A percentile compares a stretch with the other conserved stretches of the same genome.
Evolutionary conservation across 2,113 vertebrate genomes (phyloP).

Genomic region (Sphaerodactylus townsendi): DNA sequence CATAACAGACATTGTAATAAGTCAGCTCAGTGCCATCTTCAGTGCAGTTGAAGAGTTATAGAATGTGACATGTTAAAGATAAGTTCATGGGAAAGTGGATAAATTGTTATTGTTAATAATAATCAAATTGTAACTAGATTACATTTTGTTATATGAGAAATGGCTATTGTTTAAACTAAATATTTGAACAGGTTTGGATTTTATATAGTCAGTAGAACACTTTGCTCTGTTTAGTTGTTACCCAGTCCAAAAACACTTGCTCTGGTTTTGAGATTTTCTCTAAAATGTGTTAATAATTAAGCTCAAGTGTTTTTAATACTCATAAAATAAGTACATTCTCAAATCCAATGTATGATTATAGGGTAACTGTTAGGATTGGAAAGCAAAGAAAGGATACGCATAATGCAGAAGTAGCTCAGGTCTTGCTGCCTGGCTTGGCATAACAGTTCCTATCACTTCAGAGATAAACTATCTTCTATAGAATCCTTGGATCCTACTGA

Average conservation of each 20-base stretch:
- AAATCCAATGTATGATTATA: not conserved
- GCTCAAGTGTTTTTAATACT: constrained; percentile 1
- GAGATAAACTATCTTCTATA: not conserved
- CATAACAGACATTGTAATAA: not conserved
- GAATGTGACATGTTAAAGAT: not conserved
- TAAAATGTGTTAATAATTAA: not conserved
- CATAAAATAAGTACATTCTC: not conserved
- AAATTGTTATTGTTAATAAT: no score
- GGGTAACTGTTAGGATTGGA: not conserved
- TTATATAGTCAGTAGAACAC: not conserved
- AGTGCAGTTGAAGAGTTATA: not conserved
- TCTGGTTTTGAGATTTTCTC: not conserved
- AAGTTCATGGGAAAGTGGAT: not conserved
- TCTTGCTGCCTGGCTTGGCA: not conserved
- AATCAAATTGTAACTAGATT: not conserved
- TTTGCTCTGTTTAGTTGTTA: not conserved
- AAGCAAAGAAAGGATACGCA: not conserved
- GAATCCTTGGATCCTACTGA: no score
- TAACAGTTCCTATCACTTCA: not conserved
- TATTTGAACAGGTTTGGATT: constrained; percentile 11
- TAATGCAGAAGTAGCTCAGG: not conserved
- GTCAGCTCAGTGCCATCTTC: not conserved
- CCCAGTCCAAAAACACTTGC: not conserved
- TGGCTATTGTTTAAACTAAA: constrained; percentile 12
- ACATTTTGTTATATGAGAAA: not conserved